Evolutionary conservation across 2,888 invertebrate species (phyloP), one percentile per base, ranked within the genome.

Genomic region (Bibio marci): DNA sequence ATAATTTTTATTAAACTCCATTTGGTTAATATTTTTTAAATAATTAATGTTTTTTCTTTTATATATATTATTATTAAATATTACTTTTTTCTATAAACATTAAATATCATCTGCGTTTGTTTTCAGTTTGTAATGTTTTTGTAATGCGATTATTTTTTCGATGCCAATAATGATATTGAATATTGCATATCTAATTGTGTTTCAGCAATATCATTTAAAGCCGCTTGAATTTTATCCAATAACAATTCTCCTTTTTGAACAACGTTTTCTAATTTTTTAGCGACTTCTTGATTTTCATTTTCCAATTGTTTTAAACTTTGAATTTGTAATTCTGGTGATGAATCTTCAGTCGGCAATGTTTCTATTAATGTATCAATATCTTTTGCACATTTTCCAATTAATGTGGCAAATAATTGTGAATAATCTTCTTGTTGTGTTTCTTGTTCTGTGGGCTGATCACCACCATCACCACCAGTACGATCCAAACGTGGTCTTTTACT

Each of bases 361-460:
- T 95, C 94, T 44, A 97, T 94, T 3, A 97, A 64, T 0, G 88
- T 86, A 55, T 98, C 97, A 44, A 98, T 97, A 58, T 98, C 97
- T 62, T 94, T 95, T 0, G 95, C 94, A 58, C 92, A 92, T 42
- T 40, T 41, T 0, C 95, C 88, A 50, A 98, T 97, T 42, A 94
- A 62, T 3, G 90, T 82, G 0, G 97, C 92, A 61, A 97, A 98
- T 22, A 95, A 64, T 47, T 83, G 76, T 0, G 92, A 91, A 46
- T 90, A 90, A 59, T 94, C 91, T 56, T 83, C 83, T 50, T 81
- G 81, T 50, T 77, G 79, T 51, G 80, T 81, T 44, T 80, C 77
- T 51, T 82, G 77, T 0, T 86, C 85, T 1, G 87, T 86, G 52
- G 86, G 87, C n/a, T n/a, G n/a, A n/a, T n/a, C n/a, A n/a, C n/a